phyloP scores from a whole-genome alignment of 2,113 vertebrate genomes.

The Centropus unirufus region DNA sequence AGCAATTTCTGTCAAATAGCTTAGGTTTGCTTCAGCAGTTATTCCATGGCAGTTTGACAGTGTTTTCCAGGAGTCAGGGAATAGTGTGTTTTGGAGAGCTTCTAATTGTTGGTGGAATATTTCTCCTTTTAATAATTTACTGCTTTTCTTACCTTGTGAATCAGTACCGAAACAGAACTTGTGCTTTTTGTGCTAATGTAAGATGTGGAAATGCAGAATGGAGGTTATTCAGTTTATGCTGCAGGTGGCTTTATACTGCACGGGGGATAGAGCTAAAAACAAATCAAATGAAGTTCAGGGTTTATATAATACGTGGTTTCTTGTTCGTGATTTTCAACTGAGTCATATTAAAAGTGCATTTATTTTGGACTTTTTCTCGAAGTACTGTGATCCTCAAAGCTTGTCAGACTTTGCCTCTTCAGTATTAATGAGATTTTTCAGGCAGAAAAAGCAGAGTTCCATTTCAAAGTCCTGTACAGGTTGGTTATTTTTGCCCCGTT shows the following conservation, averaged over 20 bases:
- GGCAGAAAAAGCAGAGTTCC: background rate
- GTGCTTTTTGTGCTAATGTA: background rate
- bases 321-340: background rate
- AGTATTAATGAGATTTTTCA: constrained; percentile 24
- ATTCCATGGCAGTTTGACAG: background rate
- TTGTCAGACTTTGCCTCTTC: background rate
- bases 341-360: background rate
- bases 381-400: background rate
- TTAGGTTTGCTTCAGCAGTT: background rate
- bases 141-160: background rate
- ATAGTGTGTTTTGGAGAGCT: background rate
- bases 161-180: background rate
- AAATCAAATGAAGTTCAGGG: background rate
- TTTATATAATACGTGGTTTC: background rate
- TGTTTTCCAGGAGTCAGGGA: background rate
- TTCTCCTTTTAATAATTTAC: background rate
- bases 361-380: constrained; percentile 11
- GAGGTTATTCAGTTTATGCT: background rate
- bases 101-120: background rate
- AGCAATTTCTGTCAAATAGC: background rate
- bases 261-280: background rate
- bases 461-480: background rate
- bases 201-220: background rate
- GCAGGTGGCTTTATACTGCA: background rate
- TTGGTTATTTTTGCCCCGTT: constrained; percentile 5